Base-by-base conservation (phyloP, 2,797 vertebrate genomes). In the Corythornis leucogaster region DNA sequence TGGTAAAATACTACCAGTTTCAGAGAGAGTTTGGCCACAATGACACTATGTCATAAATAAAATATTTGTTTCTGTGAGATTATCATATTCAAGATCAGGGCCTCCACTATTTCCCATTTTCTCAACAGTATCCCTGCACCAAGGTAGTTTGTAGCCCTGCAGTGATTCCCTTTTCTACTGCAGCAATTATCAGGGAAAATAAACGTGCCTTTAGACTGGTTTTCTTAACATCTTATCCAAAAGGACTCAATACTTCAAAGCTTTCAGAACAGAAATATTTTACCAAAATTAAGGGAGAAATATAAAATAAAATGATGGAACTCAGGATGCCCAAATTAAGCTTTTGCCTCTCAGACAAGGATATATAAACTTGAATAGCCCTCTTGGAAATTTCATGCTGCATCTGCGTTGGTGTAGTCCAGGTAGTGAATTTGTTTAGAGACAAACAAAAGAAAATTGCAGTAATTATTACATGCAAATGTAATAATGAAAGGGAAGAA, bases 401-500 rank as follows among this genome's bases (percentile, higher is more conserved):
- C 31, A 73, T 66, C 75, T 96, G 51, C 73, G 53, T 69, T 54
- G 80, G 79, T 31, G 26, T 53, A 73, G 68, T 76, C 55, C 78
- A 88, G 85, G 77, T 79, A 85, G 79, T 12, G 28, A 82, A 94
- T 89, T 78, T 30, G 28, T 87, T 86, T 33, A 26, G 70, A 87
- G 79, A 90, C 76, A 95, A 95, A 88, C 62, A 91, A 69, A 92
- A 76, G 40, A 84, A 90, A 94, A 92, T 80, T 68, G 57, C 76
- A 53, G 70, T 66, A 88, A 87, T 90, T 78, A 89, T 94, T 85
- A 87, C 73, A 90, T 66, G 87, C 71, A 93, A 93, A 84, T 59
- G 54, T 40, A 90, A 83, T 75, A 92, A 92, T 81, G 42, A 94
- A 94, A 97, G 35, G 50, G 89, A 86, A 92, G 89, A 91, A 91